Conservation (phyloP, 2,113 vertebrate species). For the Dolichallabes microphthalmus region DNA sequence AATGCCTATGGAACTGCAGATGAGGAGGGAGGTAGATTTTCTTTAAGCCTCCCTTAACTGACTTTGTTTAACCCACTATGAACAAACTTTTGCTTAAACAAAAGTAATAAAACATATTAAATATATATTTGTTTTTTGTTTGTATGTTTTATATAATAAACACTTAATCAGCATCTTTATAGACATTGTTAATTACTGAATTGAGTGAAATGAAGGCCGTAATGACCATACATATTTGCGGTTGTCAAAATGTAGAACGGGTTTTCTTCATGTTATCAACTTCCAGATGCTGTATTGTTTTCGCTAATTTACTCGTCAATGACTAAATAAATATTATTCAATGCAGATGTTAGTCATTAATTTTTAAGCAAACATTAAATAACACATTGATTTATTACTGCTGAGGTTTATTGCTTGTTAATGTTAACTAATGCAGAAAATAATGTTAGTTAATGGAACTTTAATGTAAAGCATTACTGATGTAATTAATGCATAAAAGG, state of each 20-base stretch:
- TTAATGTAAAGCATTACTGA: neutral
- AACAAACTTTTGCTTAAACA: neutral
- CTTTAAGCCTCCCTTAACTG: neutral
- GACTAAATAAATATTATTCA: neutral
- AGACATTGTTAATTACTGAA: neutral
- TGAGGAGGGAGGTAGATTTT: neutral
- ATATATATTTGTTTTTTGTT: neutral
- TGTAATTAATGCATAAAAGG: neutral
- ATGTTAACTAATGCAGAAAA: neutral
- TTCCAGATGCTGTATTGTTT: neutral
- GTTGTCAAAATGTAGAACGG: neutral
- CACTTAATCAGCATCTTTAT: neutral
- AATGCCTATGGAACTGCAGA: neutral
- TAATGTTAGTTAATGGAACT: neutral
- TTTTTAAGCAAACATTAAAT: neutral
- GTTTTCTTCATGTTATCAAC: neutral
- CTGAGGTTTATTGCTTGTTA: neutral
- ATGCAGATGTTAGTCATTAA: neutral
- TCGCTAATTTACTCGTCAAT: neutral
- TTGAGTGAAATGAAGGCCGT: neutral
- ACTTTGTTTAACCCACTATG: neutral
- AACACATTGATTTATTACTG: neutral
- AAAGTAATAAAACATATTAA: neutral
- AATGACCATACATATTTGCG: neutral
- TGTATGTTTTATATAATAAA: neutral